Conservation (phyloP, 2,888 invertebrate genomes). For the Ophioninae sp. region DNA sequence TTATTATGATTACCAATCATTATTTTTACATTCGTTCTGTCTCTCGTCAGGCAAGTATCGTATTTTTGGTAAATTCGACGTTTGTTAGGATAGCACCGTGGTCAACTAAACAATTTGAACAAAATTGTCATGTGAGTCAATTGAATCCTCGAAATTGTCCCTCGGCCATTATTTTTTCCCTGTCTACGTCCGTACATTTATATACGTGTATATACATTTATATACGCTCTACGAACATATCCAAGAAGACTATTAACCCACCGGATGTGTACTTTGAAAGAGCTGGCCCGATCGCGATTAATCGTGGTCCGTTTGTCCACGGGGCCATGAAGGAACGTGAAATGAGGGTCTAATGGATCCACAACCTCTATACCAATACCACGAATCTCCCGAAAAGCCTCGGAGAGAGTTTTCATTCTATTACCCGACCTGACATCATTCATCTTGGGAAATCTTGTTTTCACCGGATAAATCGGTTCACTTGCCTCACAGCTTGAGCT, state of each 20-base stretch:
- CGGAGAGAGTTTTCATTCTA: conserved; percentile 72
- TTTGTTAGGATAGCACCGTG: too few relatives aligned
- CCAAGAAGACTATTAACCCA: conserved; percentile 36
- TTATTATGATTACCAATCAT: too few relatives aligned
- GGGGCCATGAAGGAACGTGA: conserved; percentile 44
- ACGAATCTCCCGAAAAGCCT: conserved; percentile 53
- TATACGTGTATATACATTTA: background rate
- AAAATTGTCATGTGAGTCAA: background rate
- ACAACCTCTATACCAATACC: conserved; percentile 52
- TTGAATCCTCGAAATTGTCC: conserved; percentile 30
- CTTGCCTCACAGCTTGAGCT: conserved; percentile 34
- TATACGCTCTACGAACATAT: conserved; percentile 24
- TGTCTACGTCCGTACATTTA: background rate
- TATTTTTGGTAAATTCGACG: conserved; percentile 4
- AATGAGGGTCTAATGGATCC: conserved; percentile 66
- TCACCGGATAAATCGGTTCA: conserved; percentile 56
- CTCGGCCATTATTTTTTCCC: conserved; percentile 12
- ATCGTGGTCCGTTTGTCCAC: conserved; percentile 60
- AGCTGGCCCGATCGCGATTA: conserved; percentile 51
- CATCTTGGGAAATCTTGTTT: conserved; percentile 70
- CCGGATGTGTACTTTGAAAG: conserved; percentile 27
- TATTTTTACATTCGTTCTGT: conserved; percentile 6
- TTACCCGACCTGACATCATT: conserved; percentile 70
- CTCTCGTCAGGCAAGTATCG: background rate
- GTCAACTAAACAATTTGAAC: conserved; percentile 1